Evolutionary conservation across 2,113 vertebrate species (phyloP).

Genomic region (Glaucomys volans): DNA sequence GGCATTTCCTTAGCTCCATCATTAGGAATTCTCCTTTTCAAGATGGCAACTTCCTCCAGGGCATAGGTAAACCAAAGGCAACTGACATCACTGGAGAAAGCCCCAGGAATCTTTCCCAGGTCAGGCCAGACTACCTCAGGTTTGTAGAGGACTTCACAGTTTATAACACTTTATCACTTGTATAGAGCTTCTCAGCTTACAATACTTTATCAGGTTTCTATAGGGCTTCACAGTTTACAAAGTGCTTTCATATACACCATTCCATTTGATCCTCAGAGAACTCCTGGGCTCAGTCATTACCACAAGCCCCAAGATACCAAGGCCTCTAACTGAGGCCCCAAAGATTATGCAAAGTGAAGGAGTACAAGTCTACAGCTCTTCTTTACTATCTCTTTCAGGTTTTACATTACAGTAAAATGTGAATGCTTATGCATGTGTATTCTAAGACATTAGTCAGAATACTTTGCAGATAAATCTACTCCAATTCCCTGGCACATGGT

Average conservation of each 20-base stretch:
- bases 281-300: fast-evolving
- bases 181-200: not conserved
- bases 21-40: not conserved
- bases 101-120: not conserved
- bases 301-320: too few species aligned
- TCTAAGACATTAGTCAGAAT: not conserved
- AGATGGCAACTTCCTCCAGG: not conserved
- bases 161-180: not conserved
- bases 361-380: not conserved
- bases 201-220: fast-evolving
- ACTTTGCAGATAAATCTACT: not conserved
- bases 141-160: too few species aligned
- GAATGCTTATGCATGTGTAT: not conserved
- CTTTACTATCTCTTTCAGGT: not conserved
- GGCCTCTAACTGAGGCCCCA: not conserved
- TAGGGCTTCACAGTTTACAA: not conserved
- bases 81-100: not conserved
- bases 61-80: too few species aligned
- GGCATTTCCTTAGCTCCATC: not conserved
- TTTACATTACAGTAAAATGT: not conserved
- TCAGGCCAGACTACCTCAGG: not conserved
- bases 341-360: not conserved
- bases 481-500: not conserved
- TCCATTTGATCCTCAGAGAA: fast-evolving
- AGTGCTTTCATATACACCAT: not conserved